Base-by-base conservation (phyloP, 2,888 invertebrate genomes). In the Asteroscopus sphinx region DNA sequence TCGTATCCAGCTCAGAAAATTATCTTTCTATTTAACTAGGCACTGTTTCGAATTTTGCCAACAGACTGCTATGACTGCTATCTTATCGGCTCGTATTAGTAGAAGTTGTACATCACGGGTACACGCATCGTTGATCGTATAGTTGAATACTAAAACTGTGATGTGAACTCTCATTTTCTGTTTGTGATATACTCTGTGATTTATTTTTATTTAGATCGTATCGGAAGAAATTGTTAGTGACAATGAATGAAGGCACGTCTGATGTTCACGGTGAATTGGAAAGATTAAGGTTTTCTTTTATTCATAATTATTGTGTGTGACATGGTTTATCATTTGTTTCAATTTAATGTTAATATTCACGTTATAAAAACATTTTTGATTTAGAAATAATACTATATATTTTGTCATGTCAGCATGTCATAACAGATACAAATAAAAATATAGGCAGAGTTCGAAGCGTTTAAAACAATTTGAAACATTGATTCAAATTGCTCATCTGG, bases 81-180 rank as follows among this genome's bases (percentile, higher is more conserved):
- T 92, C 91, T 93, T 93, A 93, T 93, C 93, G 66, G 64, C 57
- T 56, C 67, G 80, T 86, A 90, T 87, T 92, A 87, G 87, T 85
- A 73, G 77, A 77, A 82, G 85, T 77, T 79, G 79, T 82, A 76
- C 83, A 81, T 74, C 72, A 79, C 77, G 82, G 68, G 65, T 78
- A 83, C 88, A 85, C 88, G 88, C 70, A 65, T 51, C 71, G 76
- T 81, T 77, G 78, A 67, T 67, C 68, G 68, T 68, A 28, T 8
- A 28, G 11, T 11, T 28, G 21, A 21, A 9, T 64, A 60, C 42
- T 12, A 39, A 73, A 70, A 74, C 76, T 81, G 87, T 87, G 80
- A 85, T 89, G 88, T 82, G 80, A 80, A 73, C 73, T 76, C 65
- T 68, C 70, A 59, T 60, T 36, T n/a, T 52, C 66, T 60, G 36